Conservation (phyloP, 2,797 vertebrate species). For the Clamator glandarius region DNA sequence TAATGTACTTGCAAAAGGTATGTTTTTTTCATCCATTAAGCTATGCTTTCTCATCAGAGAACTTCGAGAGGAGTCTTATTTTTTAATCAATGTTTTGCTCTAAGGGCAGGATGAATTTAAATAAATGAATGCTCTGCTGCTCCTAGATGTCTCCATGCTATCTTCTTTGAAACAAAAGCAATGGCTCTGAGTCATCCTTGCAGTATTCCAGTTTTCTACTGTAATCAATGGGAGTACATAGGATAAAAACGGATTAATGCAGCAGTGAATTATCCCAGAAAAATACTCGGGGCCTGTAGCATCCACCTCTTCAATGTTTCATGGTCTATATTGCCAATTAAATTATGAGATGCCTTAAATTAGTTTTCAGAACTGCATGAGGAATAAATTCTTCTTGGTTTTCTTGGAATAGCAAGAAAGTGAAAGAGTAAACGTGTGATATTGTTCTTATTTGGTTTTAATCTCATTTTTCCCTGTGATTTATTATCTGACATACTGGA, state of each 20-base stretch:
- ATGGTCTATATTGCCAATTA: neutral
- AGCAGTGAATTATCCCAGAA: neutral
- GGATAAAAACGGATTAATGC: neutral
- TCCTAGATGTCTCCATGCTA: neutral
- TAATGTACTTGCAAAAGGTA: neutral
- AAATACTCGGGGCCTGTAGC: neutral
- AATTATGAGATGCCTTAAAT: neutral
- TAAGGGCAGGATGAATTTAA: neutral
- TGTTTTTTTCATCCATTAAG: neutral
- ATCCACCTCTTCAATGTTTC: neutral
- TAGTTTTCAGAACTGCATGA: neutral
- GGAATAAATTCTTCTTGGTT: neutral
- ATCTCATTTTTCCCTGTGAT: neutral
- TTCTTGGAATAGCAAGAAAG: neutral
- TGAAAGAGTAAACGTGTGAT: neutral
- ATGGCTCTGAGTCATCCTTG: neutral
- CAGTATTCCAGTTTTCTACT: neutral
- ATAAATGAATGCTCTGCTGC: neutral
- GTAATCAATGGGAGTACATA: neutral
- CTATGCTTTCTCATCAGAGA: neutral
- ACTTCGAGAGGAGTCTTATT: neutral
- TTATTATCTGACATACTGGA: constrained; percentile 34
- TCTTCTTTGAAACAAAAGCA: neutral
- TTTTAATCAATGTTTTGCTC: constrained; percentile 10
- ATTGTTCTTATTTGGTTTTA: constrained; percentile 52